phyloP scores from a whole-genome alignment of 2,113 vertebrate species.

The Cochlearius cochlearius region DNA sequence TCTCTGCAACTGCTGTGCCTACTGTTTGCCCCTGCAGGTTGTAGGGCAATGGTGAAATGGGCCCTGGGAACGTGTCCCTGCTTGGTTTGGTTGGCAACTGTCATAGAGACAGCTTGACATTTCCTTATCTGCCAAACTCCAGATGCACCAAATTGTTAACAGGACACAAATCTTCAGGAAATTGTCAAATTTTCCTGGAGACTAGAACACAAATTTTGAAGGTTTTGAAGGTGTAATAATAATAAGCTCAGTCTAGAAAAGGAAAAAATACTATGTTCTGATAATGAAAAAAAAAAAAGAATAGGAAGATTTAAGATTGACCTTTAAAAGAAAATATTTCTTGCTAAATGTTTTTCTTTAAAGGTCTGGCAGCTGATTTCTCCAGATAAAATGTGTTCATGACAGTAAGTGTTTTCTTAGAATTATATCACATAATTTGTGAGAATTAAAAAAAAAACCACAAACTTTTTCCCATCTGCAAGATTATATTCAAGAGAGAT shows the following conservation, averaged over 20 bases:
- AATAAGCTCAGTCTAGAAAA: background rate
- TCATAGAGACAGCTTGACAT: background rate
- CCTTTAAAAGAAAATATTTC: slow-evolving; percentile 14
- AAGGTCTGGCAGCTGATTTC: slow-evolving; percentile 4
- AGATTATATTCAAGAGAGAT: slow-evolving; percentile 51
- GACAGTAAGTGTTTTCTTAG: slow-evolving; percentile 23
- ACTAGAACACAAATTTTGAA: background rate
- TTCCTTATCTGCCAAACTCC: background rate
- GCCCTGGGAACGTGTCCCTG: background rate
- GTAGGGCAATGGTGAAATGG: background rate
- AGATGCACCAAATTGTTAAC: background rate
- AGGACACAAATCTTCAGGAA: background rate
- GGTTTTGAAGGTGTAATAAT: background rate
- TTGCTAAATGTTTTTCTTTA: slow-evolving; percentile 10
- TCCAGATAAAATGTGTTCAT: slow-evolving; percentile 13
- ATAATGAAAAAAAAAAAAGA: background rate
- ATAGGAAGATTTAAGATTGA: background rate
- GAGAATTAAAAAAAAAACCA: slow-evolving; percentile 10
- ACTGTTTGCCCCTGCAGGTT: background rate
- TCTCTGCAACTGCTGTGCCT: background rate
- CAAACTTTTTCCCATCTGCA: slow-evolving; percentile 20
- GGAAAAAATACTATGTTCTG: background rate
- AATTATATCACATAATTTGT: slow-evolving; percentile 37
- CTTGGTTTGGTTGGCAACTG: background rate
- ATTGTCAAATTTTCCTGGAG: background rate